Base-by-base conservation (phyloP, 1,140 invertebrate genomes). In the Chironomus striatipennis region DNA sequence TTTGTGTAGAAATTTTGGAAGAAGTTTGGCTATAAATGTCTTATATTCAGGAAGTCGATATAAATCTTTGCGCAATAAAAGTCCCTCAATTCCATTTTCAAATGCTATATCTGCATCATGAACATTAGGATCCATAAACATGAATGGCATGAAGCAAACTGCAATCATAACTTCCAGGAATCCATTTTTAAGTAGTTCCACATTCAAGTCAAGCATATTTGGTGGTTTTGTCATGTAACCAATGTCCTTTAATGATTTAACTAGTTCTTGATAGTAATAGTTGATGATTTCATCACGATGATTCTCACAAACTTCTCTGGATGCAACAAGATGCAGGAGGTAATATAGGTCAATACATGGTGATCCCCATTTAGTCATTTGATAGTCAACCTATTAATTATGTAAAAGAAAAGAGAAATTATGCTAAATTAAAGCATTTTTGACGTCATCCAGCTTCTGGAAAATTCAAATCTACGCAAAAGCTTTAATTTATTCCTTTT, bases 201-300 rank as follows among this genome's bases (percentile, higher is more conserved):
- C 18, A 12, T 70, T 18, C 4, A 70, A 17, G 18, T 70, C 65
- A 0, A 70, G 20, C 65, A 70, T 20, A 18, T 15, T 17, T 20
- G 65, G 65, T 8, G 65, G 18, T 70, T 70, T 70, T 20, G 17
- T 18, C 65, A 70, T 70, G 6, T 18, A 70, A 6, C 65, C 65
- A 70, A 70, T 70, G 5, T 20, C 7, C 8, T 79, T 76, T 78
- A 87, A 80, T 2, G 80, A 81, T 0, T 75, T 43, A 0, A 76
- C 65, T 2, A 87, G 76, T 0, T 78, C 77, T 5, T 76, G 42
- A 9, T 78, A 77, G 75, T 85, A 86, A 15, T 85, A 84, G 2
- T 80, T 74, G 0, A 86, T 75, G 0, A 87, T 15, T 0, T 75
- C 75, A 5, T 84, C 79, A n/a, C 78, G 80, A 9, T 83, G 76